These are phyloP conservation scores for Meliscaeva auricollis DNA, from an alignment of 2,888 invertebrate species.

Conservation along the genomic window DNA sequence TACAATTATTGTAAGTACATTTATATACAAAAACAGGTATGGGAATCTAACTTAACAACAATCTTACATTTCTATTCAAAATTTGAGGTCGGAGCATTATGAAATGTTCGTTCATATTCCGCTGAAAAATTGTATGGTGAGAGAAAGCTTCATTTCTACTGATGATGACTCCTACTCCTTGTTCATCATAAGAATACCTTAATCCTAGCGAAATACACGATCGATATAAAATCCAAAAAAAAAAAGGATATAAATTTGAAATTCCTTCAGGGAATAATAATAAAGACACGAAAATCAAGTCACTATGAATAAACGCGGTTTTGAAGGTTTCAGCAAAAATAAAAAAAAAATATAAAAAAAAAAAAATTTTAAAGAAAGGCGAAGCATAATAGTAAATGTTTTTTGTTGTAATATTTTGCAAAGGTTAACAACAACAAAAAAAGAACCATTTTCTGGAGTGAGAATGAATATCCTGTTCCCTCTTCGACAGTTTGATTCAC, in stretches of 20 bases:
- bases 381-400: background rate
- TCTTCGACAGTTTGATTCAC: slow-evolving; percentile 1
- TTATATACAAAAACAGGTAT: no score
- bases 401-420: background rate
- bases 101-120: no score
- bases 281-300: slow-evolving; percentile 67
- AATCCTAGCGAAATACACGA: background rate
- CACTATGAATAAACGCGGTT: slow-evolving; percentile 62
- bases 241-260: slow-evolving; percentile 18
- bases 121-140: no score
- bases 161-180: no score
- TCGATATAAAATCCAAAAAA: background rate
- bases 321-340: no score
- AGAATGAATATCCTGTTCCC: slow-evolving; percentile 49
- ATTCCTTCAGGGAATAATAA: slow-evolving; percentile 57
- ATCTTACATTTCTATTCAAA: no score
- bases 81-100: no score
- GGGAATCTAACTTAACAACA: no score
- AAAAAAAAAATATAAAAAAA: slow-evolving; percentile 1
- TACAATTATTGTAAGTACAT: no score
- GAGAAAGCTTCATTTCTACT: no score
- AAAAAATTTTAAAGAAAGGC: background rate
- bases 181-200: no score
- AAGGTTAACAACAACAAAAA: slow-evolving; percentile 55
- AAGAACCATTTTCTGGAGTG: slow-evolving; percentile 21